Conservation (phyloP, 2,888 invertebrate species). For the Chrysolina americana region DNA sequence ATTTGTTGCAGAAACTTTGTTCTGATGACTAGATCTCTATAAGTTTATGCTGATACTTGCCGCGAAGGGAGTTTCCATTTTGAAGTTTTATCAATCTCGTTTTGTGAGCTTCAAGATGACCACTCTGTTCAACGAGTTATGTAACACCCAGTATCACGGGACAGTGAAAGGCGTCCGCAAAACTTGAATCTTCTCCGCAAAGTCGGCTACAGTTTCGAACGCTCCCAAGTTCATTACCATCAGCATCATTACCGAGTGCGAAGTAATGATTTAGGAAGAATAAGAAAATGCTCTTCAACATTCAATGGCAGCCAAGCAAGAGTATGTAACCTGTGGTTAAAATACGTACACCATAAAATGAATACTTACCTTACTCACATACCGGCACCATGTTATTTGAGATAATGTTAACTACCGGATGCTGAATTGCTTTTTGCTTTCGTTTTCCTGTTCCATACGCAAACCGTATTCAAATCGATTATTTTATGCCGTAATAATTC, state of each 20-base stretch:
- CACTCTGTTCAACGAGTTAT: neutral
- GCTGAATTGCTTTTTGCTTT: conserved; percentile 33
- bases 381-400: conserved; percentile 29
- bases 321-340: conserved; percentile 26
- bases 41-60: no score
- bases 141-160: conserved; percentile 6
- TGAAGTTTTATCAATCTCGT: no score
- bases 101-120: neutral
- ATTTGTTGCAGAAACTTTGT: no score
- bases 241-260: conserved; percentile 54
- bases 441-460: conserved; percentile 34
- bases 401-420: conserved; percentile 40
- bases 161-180: neutral
- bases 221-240: conserved; percentile 58
- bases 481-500: conserved; percentile 13
- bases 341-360: conserved; percentile 35
- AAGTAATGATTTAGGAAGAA: conserved; percentile 46
- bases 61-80: no score
- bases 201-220: neutral
- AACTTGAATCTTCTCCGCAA: neutral
- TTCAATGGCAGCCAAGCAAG: conserved; percentile 17
- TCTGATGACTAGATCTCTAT: no score
- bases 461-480: conserved; percentile 22
- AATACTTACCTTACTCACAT: conserved; percentile 27
- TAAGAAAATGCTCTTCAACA: conserved; percentile 16